Conservation (phyloP, 2,888 invertebrate species). For the Chaetogeoica ovagalla region DNA sequence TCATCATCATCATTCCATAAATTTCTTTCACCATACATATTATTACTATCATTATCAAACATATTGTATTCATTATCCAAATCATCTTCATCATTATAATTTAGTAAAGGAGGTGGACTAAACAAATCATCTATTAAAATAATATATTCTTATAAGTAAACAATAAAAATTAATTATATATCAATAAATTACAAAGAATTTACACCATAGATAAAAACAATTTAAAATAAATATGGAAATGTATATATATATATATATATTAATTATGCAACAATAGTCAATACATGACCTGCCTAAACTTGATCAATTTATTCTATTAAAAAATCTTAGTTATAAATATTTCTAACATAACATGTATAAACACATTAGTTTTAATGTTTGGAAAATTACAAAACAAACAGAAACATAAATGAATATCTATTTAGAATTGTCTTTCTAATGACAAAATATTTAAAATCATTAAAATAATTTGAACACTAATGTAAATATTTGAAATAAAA, state of each 20-base stretch:
- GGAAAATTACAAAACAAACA: too few species aligned
- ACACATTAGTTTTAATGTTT: too few species aligned
- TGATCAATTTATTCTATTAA: too few species aligned
- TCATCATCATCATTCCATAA: slow-evolving; percentile 40
- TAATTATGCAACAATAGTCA: neutral
- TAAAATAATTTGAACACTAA: too few species aligned
- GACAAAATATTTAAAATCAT: too few species aligned
- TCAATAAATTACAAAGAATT: neutral
- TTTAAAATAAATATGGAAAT: too few species aligned
- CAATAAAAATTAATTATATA: neutral
- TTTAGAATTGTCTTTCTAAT: too few species aligned
- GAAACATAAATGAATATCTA: too few species aligned
- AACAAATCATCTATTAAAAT: slow-evolving; percentile 46
- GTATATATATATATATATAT: neutral
- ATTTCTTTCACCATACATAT: slow-evolving; percentile 29
- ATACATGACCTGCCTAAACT: neutral
- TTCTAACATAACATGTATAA: too few species aligned
- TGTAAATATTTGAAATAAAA: too few species aligned
- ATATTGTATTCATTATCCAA: slow-evolving; percentile 52
- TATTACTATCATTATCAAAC: slow-evolving; percentile 25
- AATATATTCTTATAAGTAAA: neutral
- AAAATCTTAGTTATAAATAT: too few species aligned
- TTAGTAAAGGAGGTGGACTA: slow-evolving; percentile 53
- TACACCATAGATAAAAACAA: neutral
- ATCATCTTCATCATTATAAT: slow-evolving; percentile 54